phyloP scores from a whole-genome alignment of 1,140 invertebrate species.

The Brachionus plicatilis region DNA sequence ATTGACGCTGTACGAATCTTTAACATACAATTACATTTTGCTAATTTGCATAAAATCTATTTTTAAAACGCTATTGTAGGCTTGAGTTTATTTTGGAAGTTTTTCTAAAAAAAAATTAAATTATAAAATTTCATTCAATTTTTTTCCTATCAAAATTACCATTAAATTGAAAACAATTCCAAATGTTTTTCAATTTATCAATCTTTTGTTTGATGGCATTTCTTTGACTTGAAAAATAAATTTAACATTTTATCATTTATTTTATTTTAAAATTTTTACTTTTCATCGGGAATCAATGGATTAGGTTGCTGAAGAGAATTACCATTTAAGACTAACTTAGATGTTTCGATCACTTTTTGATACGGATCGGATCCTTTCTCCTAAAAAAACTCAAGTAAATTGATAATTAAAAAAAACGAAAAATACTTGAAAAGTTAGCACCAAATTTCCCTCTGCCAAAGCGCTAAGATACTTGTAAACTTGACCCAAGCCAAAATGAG shows the following conservation, averaged over 20 bases:
- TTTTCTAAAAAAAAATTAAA: constrained; percentile 4
- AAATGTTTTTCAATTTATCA: not conserved
- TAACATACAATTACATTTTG: not conserved
- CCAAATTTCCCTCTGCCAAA: constrained; percentile 28
- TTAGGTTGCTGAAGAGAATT: not conserved
- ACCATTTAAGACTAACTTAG: not conserved
- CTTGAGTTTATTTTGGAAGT: constrained; percentile 10
- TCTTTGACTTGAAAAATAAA: not conserved
- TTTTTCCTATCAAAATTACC: not conserved
- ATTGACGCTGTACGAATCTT: not conserved
- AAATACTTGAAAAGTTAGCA: constrained; percentile 1
- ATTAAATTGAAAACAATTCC: constrained; percentile 28
- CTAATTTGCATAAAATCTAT: constrained; percentile 2
- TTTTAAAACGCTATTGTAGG: not conserved
- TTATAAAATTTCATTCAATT: not conserved
- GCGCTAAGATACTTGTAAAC: not conserved
- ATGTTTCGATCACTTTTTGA: not conserved
- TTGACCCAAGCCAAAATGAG: not conserved
- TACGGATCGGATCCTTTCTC: not conserved
- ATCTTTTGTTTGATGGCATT: not conserved
- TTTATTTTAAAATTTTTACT: not conserved
- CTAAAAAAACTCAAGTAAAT: not conserved
- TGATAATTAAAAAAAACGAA: not conserved
- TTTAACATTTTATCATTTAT: not conserved
- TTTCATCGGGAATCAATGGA: not conserved